Percentiles rank a stretch among this genome's conserved stretches.
Evolutionary conservation across 2,888 invertebrate species (phyloP).

Genomic region (Lumbricus terrestris): DNA sequence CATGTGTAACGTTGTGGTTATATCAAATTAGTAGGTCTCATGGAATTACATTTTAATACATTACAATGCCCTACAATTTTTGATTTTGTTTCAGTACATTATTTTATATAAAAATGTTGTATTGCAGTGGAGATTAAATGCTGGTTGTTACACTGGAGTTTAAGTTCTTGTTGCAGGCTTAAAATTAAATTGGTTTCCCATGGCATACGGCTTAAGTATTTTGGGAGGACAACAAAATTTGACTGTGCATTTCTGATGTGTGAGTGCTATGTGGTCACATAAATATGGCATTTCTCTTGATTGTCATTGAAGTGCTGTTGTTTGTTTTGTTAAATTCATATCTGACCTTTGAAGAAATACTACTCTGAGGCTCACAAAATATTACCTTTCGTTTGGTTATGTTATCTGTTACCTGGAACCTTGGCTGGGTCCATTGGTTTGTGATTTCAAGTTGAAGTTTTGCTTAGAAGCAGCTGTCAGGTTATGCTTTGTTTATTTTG

Average conservation of each 20-base stretch:
- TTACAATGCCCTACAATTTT: no score
- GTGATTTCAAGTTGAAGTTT: no score
- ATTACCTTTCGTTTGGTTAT: background rate
- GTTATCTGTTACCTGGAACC: background rate
- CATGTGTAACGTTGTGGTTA: background rate
- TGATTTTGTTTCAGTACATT: background rate
- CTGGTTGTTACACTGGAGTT: background rate
- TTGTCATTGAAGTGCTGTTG: background rate
- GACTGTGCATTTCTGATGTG: background rate
- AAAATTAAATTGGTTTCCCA: background rate
- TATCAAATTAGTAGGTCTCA: background rate
- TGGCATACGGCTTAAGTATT: background rate
- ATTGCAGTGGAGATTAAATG: background rate
- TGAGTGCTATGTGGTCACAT: background rate
- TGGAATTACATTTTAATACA: background rate
- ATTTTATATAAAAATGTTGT: background rate
- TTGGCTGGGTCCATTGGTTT: background rate
- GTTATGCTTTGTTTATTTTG: no score
- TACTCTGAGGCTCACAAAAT: background rate
- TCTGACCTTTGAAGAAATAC: background rate
- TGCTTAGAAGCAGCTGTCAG: no score
- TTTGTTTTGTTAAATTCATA: background rate
- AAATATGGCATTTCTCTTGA: no score
- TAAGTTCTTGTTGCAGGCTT: background rate
- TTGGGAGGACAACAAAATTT: no score